Evolutionary conservation across 1,140 invertebrate genomes (phyloP), one percentile per base, ranked within the genome.

Genomic region (Drosophila teissieri): DNA sequence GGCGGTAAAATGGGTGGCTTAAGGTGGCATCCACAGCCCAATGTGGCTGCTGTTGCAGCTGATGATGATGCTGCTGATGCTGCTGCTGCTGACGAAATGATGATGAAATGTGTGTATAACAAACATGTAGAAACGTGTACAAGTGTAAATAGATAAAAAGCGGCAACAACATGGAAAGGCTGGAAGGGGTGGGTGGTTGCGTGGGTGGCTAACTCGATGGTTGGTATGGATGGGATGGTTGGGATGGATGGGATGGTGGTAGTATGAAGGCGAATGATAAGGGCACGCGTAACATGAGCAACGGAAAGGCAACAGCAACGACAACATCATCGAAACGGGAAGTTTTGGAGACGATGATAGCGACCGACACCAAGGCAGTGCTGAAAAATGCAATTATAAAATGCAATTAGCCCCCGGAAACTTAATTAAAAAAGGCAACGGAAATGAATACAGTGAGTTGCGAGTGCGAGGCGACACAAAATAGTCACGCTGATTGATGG

Each of bases 61-160:
- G 62, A 4, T 57, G 54, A 27, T 67, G 56, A 14, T 42, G 75
- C 34, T 53, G 62, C 57, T 37, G 61, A 22, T 40, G 80, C 57
- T 37, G 61, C 27, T 40, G 80, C 19, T 37, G 74, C 39, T 45
- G 60, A 24, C 19, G 19, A 19, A 19, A 2, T 36, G 79, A 46
- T 69, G 83, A 72, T 84, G 73, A 67, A 80, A 89, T 80, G 84
- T 73, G 69, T 85, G 72, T 70, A 78, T 78, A 78, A 64, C 74
- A 78, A 79, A 70, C 82, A 82, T 82, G 76, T 52, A 78, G 84
- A 78, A 84, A 88, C 84, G 84, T 88, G 80, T 88, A 89, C 84
- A 88, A 88, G 84, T 89, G 84, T 88, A 88, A 89, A 89, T 80
- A 88, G 84, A 88, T 88, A 84, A 89, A 79, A 73, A 84, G 51